Percentiles rank a stretch among this genome's conserved stretches.
These are phyloP conservation scores for Eudemis profundana DNA, from an alignment of 2,888 invertebrate species.

Conservation along the genomic window DNA sequence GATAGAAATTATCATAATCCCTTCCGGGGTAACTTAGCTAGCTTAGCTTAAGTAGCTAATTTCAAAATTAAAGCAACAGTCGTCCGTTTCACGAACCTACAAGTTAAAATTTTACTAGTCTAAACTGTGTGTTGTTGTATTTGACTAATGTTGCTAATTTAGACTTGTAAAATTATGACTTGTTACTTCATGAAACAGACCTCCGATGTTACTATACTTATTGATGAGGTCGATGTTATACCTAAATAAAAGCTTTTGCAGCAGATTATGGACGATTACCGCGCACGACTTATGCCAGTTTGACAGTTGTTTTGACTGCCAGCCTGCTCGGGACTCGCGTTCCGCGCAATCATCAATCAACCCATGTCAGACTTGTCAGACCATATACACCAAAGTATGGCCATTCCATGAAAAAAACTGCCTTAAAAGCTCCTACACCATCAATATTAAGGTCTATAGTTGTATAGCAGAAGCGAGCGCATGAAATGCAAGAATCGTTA, in stretches of 20 bases:
- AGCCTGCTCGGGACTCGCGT: constrained; percentile 5
- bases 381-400: not conserved
- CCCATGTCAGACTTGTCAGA: constrained; percentile 24
- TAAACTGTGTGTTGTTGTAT: too few species aligned
- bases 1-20: too few species aligned
- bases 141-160: too few species aligned
- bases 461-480: not conserved
- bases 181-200: too few species aligned
- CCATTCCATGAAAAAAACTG: not conserved
- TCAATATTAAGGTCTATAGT: not conserved
- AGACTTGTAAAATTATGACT: too few species aligned
- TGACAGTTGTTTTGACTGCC: constrained; percentile 30
- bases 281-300: constrained; percentile 27
- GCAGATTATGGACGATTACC: not conserved
- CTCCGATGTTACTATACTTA: too few species aligned
- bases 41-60: too few species aligned
- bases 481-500: constrained; percentile 5
- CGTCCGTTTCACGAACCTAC: too few species aligned
- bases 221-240: too few species aligned
- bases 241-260: constrained; percentile 11
- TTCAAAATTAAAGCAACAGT: too few species aligned
- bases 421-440: not conserved
- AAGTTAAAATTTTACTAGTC: too few species aligned
- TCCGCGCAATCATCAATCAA: constrained; percentile 34
- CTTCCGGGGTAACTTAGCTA: too few species aligned